phyloP scores from a whole-genome alignment of 2,113 vertebrate species.

The Hippocampus barbouri region DNA sequence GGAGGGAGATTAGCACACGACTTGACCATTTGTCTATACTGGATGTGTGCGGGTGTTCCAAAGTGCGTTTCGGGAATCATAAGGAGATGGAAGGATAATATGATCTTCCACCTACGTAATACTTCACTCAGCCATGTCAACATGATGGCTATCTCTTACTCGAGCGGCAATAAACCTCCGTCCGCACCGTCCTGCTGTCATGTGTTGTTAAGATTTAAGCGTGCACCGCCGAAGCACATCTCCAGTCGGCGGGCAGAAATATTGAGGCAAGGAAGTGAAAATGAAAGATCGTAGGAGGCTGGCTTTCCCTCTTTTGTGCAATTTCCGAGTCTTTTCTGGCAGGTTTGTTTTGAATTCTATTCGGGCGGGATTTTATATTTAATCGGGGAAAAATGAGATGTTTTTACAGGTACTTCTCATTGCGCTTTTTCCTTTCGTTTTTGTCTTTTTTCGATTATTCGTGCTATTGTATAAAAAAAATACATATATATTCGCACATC shows the following conservation, averaged over 20 bases:
- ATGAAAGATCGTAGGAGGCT: background rate
- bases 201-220: slow-evolving; percentile 35
- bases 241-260: slow-evolving; percentile 4
- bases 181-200: slow-evolving; percentile 24
- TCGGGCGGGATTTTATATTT: background rate
- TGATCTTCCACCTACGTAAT: slow-evolving; percentile 37
- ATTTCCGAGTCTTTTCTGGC: background rate
- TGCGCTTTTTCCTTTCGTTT: too few species aligned
- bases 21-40: background rate
- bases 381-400: too few species aligned
- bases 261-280: background rate
- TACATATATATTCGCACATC: too few species aligned
- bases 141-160: slow-evolving; percentile 39
- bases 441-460: too few species aligned
- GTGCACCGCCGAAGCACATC: slow-evolving; percentile 25
- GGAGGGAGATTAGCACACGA: background rate
- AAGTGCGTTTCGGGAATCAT: slow-evolving; percentile 45
- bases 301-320: background rate
- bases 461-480: too few species aligned
- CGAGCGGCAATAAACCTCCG: slow-evolving; percentile 23
- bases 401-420: too few species aligned
- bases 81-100: slow-evolving; percentile 54
- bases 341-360: background rate
- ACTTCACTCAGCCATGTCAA: slow-evolving; percentile 26
- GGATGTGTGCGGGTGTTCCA: slow-evolving; percentile 21